phyloP scores from a whole-genome alignment of 92 coral and sea anemone species.

The Phenganax subtilis region DNA sequence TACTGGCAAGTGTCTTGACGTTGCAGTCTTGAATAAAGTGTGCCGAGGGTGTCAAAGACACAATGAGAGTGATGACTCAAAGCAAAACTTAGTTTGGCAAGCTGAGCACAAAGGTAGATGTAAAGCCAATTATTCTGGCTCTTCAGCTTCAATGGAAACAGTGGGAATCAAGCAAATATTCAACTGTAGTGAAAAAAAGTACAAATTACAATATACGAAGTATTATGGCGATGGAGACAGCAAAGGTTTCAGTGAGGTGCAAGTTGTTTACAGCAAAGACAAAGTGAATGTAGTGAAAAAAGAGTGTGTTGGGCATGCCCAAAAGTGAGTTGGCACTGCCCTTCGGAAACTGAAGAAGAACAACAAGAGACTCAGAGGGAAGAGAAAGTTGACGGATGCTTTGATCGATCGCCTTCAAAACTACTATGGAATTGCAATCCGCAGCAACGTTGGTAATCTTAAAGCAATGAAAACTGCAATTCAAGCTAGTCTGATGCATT shows the following conservation, averaged over 20 bases:
- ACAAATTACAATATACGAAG: conserved; percentile 18
- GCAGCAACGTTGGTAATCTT: conserved; percentile 37
- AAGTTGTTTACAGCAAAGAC: conserved; percentile 4
- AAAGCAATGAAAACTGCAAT: conserved; percentile 33
- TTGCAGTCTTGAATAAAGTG: not conserved
- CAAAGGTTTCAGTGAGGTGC: conserved; percentile 17
- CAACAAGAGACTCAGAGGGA: conserved; percentile 35
- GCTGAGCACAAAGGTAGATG: conserved; percentile 15
- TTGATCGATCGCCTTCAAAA: conserved; percentile 39
- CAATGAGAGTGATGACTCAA: not conserved
- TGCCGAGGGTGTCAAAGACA: conserved; percentile 12
- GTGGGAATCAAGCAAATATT: conserved; percentile 10
- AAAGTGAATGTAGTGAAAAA: conserved; percentile 31
- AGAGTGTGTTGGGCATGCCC: conserved; percentile 45
- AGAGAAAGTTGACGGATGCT: conserved; percentile 32
- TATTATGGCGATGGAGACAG: conserved; percentile 36
- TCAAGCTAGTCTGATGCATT: conserved; percentile 39
- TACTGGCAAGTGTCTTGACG: too few species aligned
- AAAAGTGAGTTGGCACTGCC: conserved; percentile 42
- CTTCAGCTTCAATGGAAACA: conserved; percentile 34
- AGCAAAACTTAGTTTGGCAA: conserved; percentile 8
- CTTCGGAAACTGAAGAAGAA: conserved; percentile 38
- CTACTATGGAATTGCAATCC: conserved; percentile 39
- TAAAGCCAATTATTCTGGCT: conserved; percentile 6
- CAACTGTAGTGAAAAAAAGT: conserved; percentile 2